Conservation (phyloP, 2,888 invertebrate genomes). For the Scaptomyza flava region DNA sequence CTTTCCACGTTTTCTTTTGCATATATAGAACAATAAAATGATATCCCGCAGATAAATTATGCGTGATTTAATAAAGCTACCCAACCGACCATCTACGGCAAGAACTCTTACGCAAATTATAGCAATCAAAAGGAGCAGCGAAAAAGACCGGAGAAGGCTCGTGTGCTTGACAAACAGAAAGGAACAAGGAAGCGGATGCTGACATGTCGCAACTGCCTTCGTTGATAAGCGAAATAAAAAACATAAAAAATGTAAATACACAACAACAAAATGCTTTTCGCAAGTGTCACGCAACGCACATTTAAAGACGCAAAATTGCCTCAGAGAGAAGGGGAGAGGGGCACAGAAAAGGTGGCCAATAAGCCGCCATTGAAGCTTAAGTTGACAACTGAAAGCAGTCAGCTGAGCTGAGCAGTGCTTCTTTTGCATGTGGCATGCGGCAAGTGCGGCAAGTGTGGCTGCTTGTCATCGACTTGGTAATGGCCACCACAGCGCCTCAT, state of each 20-base stretch:
- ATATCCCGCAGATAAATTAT: conserved; percentile 63
- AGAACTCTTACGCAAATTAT: conserved; percentile 60
- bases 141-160: conserved; percentile 15
- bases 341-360: conserved; percentile 27
- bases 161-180: background rate
- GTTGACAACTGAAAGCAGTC: conserved; percentile 14
- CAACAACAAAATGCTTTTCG: conserved; percentile 27
- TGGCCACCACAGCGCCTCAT: background rate
- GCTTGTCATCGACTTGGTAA: conserved; percentile 39
- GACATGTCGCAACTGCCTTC: conserved; percentile 58
- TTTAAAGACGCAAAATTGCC: conserved; percentile 43
- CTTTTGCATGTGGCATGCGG: conserved; percentile 27
- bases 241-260: conserved; percentile 24
- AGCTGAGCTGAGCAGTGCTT: conserved; percentile 17
- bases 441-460: conserved; percentile 25
- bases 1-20: conserved; percentile 33
- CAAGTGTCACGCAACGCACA: conserved; percentile 70
- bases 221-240: conserved; percentile 52
- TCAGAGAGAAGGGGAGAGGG: background rate
- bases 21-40: conserved; percentile 37
- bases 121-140: conserved; percentile 50
- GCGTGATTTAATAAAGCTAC: conserved; percentile 66
- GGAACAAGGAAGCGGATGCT: conserved; percentile 35
- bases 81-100: conserved; percentile 28
- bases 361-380: conserved; percentile 38